These are phyloP conservation scores for Stratiomys singularior DNA, from an alignment of 2,888 invertebrate species.

Conservation along the genomic window DNA sequence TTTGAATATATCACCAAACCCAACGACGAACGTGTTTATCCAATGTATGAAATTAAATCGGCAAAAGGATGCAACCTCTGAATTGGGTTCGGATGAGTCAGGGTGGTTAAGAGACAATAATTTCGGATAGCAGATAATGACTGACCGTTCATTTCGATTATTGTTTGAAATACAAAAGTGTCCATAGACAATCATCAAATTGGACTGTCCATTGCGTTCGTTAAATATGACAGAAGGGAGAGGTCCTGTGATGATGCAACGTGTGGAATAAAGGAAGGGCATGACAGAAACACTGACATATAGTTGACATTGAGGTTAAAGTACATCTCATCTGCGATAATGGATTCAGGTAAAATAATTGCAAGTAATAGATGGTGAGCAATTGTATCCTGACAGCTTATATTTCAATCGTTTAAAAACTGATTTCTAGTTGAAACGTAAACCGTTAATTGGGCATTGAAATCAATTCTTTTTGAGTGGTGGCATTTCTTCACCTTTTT, in stretches of 20 bases:
- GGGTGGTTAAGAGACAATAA: slow-evolving; percentile 24
- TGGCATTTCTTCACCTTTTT: no score
- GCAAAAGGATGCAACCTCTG: not conserved
- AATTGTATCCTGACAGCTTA: not conserved
- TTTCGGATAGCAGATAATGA: slow-evolving; percentile 42
- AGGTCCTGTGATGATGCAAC: no score
- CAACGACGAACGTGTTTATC: not conserved
- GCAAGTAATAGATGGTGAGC: slow-evolving; percentile 23
- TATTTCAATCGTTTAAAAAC: no score
- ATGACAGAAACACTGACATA: not conserved
- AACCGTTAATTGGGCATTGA: no score
- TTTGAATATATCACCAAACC: not conserved
- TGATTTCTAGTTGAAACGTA: no score
- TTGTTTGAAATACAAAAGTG: slow-evolving; percentile 45
- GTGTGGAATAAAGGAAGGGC: not conserved
- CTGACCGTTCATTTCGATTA: slow-evolving; percentile 46
- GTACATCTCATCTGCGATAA: not conserved
- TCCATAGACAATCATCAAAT: slow-evolving; percentile 45
- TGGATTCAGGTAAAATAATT: slow-evolving; percentile 38
- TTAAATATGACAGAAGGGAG: slow-evolving; percentile 11
- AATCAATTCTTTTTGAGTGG: no score
- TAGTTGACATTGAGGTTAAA: slow-evolving; percentile 33
- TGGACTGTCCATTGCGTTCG: slow-evolving; percentile 39
- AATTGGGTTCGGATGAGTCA: not conserved
- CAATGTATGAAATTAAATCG: not conserved